Evolutionary conservation across 2,888 invertebrate genomes (phyloP).

Genomic region (Hymenopus coronatus): DNA sequence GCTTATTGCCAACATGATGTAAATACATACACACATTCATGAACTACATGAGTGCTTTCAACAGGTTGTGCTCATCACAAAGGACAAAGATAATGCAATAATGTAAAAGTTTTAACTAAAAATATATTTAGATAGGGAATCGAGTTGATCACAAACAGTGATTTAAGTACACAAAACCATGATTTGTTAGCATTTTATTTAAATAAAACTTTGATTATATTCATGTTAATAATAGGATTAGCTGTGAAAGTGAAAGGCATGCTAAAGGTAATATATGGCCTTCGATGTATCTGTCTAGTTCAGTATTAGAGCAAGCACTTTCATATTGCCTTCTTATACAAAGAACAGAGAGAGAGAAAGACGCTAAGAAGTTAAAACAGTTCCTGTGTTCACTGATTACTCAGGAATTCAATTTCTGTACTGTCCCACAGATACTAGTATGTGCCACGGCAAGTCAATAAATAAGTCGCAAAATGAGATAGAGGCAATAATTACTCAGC

Average conservation of each 20-base stretch:
- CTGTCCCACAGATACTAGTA: too few relatives aligned
- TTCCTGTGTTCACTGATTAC: background rate
- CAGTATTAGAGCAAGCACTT: too few relatives aligned
- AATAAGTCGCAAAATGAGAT: too few relatives aligned
- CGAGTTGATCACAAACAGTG: background rate
- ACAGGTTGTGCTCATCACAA: background rate
- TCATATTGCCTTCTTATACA: too few relatives aligned
- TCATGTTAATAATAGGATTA: background rate
- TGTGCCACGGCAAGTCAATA: too few relatives aligned
- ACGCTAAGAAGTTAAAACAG: background rate
- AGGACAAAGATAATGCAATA: background rate
- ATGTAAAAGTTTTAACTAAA: background rate
- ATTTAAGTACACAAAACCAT: background rate
- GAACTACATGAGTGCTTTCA: too few relatives aligned
- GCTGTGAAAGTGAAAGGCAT: background rate
- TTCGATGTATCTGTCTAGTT: too few relatives aligned
- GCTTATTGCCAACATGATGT: too few relatives aligned
- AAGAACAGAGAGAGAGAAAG: too few relatives aligned
- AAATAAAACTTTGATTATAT: background rate
- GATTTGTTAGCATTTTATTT: too few relatives aligned
- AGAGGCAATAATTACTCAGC: too few relatives aligned
- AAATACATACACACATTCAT: too few relatives aligned
- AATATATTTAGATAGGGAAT: background rate
- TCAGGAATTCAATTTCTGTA: background rate
- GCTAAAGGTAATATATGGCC: background rate